A percentile compares a stretch with the other conserved stretches of the same genome.
Conservation (phyloP, 2,113 vertebrate species). For the Gasterosteus aculeatus region DNA sequence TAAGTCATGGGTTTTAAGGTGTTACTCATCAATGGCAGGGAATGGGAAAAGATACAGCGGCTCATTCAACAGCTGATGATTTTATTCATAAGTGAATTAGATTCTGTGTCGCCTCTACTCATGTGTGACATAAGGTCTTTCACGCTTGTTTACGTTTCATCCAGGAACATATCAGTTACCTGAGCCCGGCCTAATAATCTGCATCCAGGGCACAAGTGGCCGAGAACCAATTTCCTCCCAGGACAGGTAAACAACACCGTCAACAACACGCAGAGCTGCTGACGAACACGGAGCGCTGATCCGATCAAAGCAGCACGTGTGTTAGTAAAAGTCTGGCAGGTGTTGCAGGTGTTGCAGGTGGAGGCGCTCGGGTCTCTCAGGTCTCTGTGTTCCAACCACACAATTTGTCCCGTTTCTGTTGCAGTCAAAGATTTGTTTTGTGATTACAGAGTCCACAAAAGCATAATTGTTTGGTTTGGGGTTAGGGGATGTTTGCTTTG, state of each 20-base stretch:
- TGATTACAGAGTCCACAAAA: slow-evolving; percentile 30
- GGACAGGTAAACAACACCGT: slow-evolving; percentile 79
- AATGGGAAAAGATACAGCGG: slow-evolving; percentile 19
- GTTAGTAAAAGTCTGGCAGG: slow-evolving; percentile 43
- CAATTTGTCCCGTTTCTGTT: slow-evolving; percentile 23
- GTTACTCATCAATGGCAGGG: slow-evolving; percentile 47
- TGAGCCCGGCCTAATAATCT: slow-evolving; percentile 73
- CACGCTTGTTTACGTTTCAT: slow-evolving; percentile 78
- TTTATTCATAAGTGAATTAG: slow-evolving; percentile 76
- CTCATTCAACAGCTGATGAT: slow-evolving; percentile 54
- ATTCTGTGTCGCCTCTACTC: slow-evolving; percentile 60
- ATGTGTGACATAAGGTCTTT: slow-evolving; percentile 58
- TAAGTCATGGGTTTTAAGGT: slow-evolving; percentile 52
- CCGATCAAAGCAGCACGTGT: slow-evolving; percentile 56
- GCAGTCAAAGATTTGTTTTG: slow-evolving; percentile 33
- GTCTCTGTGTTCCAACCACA: slow-evolving; percentile 19
- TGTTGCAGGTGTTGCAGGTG: slow-evolving; percentile 41
- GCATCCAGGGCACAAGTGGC: slow-evolving; percentile 66
- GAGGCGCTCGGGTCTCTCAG: slow-evolving; percentile 19
- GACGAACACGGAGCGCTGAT: slow-evolving; percentile 57
- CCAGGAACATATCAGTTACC: slow-evolving; percentile 79
- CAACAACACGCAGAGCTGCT: slow-evolving; percentile 58
- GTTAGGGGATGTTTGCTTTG: not conserved
- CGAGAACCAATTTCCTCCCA: slow-evolving; percentile 59
- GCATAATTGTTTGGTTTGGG: slow-evolving; percentile 26